Evolutionary conservation across 1,140 invertebrate genomes (phyloP).

Genomic region (Amphibalanus amphitrite): DNA sequence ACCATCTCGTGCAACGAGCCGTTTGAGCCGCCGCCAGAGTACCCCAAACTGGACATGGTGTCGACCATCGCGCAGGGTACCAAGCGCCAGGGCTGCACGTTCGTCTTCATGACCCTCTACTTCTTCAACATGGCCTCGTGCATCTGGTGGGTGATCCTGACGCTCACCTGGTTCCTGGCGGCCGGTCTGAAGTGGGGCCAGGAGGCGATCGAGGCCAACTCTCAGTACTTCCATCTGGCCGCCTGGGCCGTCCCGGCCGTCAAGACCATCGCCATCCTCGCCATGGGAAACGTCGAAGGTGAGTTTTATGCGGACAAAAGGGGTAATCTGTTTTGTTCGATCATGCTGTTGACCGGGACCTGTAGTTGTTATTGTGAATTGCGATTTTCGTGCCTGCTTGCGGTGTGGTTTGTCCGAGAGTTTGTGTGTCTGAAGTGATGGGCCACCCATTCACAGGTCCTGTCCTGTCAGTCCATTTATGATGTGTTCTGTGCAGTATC

Average conservation of each 20-base stretch:
- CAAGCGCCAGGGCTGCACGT: conserved; percentile 76
- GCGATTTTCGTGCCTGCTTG: too few species aligned
- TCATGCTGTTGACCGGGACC: too few species aligned
- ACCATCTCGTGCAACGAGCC: conserved; percentile 67
- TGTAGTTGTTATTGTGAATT: too few species aligned
- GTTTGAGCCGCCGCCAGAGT: conserved; percentile 44
- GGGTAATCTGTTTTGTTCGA: too few species aligned
- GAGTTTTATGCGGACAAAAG: too few species aligned
- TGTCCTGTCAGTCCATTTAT: too few species aligned
- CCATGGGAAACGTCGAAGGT: conserved; percentile 93
- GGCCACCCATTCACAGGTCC: too few species aligned
- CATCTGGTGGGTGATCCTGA: conserved; percentile 92
- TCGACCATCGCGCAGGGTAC: conserved; percentile 80
- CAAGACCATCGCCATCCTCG: conserved; percentile 57
- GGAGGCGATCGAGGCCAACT: conserved; percentile 94
- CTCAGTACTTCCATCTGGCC: conserved; percentile 91
- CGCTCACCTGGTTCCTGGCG: conserved; percentile 94
- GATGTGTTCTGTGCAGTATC: too few species aligned
- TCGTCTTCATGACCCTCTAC: conserved; percentile 93
- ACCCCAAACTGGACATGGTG: conserved; percentile 47
- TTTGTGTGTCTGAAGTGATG: too few species aligned
- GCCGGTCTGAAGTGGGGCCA: conserved; percentile 98
- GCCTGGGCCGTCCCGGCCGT: conserved; percentile 64
- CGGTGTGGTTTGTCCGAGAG: too few species aligned
- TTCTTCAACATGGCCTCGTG: conserved; percentile 96